phyloP scores from a whole-genome alignment of 2,797 vertebrate species.

The Tangara arthus region DNA sequence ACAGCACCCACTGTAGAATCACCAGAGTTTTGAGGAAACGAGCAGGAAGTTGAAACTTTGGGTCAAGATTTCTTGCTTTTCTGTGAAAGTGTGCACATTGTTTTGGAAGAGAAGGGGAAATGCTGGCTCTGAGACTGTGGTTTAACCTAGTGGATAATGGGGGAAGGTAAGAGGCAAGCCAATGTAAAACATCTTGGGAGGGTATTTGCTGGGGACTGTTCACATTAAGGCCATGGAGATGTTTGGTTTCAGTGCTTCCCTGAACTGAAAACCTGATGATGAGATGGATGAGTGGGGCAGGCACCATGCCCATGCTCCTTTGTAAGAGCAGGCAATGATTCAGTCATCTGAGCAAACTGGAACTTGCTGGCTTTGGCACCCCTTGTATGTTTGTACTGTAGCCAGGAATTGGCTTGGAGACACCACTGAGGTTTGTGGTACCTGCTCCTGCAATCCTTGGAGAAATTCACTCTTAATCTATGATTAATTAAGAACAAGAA shows the following conservation, averaged over 20 bases:
- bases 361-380: neutral
- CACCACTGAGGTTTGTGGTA: neutral
- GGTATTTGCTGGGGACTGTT: neutral
- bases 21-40: neutral
- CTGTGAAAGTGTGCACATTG: rapidly evolving
- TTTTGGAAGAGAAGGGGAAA: neutral
- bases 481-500: neutral
- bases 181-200: neutral
- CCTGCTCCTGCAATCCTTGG: neutral
- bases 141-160: neutral
- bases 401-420: neutral
- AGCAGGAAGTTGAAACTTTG: neutral
- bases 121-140: rapidly evolving
- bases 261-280: neutral
- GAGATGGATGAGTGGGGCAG: neutral
- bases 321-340: rapidly evolving
- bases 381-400: rapidly evolving
- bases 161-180: neutral
- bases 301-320: neutral
- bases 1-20: neutral
- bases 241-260: neutral
- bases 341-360: neutral
- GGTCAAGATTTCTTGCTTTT: neutral
- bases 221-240: rapidly evolving
- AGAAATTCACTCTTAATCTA: neutral